Conservation (phyloP, 1,140 invertebrate genomes). For the Drosophila rufa region DNA sequence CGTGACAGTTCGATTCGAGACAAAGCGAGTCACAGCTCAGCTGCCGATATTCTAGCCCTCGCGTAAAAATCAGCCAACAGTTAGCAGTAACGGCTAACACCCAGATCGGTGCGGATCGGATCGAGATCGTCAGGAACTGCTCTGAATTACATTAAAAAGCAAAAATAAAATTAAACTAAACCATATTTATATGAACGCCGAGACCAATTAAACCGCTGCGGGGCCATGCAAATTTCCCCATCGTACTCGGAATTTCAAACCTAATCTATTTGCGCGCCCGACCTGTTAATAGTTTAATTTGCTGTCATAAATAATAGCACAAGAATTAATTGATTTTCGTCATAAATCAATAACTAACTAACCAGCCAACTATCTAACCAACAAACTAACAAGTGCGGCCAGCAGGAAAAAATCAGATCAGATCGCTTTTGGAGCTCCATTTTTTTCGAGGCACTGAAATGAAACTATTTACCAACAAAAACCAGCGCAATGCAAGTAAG, state of each 20-base stretch:
- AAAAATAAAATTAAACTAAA: background rate
- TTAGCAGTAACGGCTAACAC: background rate
- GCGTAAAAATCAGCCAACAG: background rate
- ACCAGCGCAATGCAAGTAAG: slow-evolving; percentile 79
- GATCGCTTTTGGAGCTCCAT: slow-evolving; percentile 13
- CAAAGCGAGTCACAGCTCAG: slow-evolving; percentile 33
- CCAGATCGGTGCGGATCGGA: slow-evolving; percentile 15
- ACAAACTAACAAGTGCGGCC: slow-evolving; percentile 21
- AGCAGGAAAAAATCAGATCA: slow-evolving; percentile 8
- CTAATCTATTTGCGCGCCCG: slow-evolving; percentile 19
- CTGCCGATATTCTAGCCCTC: slow-evolving; percentile 14
- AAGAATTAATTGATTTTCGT: slow-evolving; percentile 64
- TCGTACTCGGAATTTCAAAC: slow-evolving; percentile 31
- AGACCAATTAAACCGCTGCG: slow-evolving; percentile 32
- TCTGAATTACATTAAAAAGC: background rate
- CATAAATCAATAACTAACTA: slow-evolving; percentile 64
- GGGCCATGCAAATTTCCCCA: slow-evolving; percentile 40
- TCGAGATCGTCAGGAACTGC: slow-evolving; percentile 24
- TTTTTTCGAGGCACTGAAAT: slow-evolving; percentile 50
- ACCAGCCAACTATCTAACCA: slow-evolving; percentile 12
- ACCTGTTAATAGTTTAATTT: slow-evolving; percentile 65
- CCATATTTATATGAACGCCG: slow-evolving; percentile 18
- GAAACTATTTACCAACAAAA: slow-evolving; percentile 75
- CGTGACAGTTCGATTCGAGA: slow-evolving; percentile 72
- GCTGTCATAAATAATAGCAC: slow-evolving; percentile 50